These are phyloP conservation scores for Pseudomugil tenellus DNA, from an alignment of 2,797 vertebrate species.

Conservation along the genomic window DNA sequence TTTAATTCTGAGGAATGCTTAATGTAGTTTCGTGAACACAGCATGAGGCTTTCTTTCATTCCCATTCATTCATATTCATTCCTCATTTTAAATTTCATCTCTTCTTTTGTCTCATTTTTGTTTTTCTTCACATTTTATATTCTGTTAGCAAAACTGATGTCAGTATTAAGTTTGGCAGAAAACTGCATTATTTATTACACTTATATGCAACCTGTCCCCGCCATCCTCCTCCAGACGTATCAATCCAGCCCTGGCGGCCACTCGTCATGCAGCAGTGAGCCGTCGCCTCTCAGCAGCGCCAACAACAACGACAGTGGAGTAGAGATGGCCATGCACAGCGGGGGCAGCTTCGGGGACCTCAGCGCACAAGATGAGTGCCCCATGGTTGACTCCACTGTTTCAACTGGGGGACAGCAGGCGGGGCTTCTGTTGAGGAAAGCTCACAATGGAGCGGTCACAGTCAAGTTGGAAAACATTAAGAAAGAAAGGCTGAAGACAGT, in stretches of 20 bases:
- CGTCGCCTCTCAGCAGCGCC: constrained; percentile 94
- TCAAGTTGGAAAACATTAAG: constrained; percentile 96
- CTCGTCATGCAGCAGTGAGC: constrained; percentile 98
- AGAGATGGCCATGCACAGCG: constrained; percentile 94
- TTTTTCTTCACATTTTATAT: constrained; percentile 9
- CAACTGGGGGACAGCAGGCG: constrained; percentile 83
- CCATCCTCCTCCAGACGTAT: constrained; percentile 85
- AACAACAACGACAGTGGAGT: constrained; percentile 98
- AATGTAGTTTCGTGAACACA: constrained; percentile 34
- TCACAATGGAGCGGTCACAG: constrained; percentile 82
- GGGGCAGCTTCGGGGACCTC: constrained; percentile 97
- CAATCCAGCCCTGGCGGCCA: constrained; percentile 98
- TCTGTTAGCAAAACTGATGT: not conserved
- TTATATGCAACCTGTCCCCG: not conserved
- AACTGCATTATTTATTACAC: not conserved
- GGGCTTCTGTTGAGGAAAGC: constrained; percentile 93
- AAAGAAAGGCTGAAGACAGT: constrained; percentile 94
- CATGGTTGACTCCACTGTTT: constrained; percentile 90
- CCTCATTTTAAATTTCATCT: constrained; percentile 8
- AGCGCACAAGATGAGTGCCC: constrained; percentile 88
- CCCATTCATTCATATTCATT: constrained; percentile 19
- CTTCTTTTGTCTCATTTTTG: not conserved
- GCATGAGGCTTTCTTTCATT: constrained; percentile 15
- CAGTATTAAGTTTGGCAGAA: not conserved
- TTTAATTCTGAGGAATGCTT: constrained; percentile 54